Conservation (phyloP, 2,113 vertebrate species). For the Nibea coibor region DNA sequence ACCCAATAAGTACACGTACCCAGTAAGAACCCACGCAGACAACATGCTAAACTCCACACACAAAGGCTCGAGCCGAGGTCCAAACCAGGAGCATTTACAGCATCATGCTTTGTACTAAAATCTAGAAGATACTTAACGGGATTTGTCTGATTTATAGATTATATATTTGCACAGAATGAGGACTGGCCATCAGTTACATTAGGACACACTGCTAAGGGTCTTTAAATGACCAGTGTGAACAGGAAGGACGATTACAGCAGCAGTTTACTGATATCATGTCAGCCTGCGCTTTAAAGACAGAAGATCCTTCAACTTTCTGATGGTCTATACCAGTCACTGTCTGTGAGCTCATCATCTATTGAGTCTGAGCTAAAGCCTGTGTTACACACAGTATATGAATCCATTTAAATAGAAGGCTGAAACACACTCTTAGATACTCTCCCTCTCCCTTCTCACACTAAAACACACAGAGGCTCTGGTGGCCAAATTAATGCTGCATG, state of each 20-base stretch:
- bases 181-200: not conserved
- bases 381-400: constrained; percentile 27
- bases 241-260: too few species aligned
- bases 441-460: constrained; percentile 22
- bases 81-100: too few species aligned
- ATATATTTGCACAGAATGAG: not conserved
- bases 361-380: constrained; percentile 27
- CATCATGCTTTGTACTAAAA: too few species aligned
- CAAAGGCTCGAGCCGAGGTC: too few species aligned
- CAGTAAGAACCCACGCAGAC: too few species aligned
- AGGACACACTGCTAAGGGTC: not conserved
- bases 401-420: constrained; percentile 52
- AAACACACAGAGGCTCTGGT: constrained; percentile 71
- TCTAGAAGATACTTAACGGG: not conserved
- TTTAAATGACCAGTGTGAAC: not conserved
- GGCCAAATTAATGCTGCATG: constrained; percentile 83
- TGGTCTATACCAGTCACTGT: not conserved
- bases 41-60: too few species aligned
- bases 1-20: too few species aligned
- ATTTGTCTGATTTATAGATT: not conserved
- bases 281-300: not conserved
- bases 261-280: too few species aligned
- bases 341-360: not conserved
- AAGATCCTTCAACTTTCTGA: not conserved
- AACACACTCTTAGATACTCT: constrained; percentile 44